phyloP scores from a whole-genome alignment of 1,140 invertebrate genomes.

The Fopius arisanus region DNA sequence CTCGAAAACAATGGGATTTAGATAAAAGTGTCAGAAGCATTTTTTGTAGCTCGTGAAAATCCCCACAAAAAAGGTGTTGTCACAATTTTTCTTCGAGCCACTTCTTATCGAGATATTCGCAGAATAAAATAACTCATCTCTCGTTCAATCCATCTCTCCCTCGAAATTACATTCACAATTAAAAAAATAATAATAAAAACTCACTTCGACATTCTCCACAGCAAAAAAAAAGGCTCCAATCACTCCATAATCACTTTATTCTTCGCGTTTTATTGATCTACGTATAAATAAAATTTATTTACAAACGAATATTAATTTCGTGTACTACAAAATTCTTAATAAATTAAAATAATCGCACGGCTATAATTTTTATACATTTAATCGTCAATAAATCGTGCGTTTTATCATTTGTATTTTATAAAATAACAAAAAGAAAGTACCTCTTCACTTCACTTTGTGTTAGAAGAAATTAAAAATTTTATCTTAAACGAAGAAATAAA shows the following conservation, averaged over 20 bases:
- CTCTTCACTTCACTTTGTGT: neutral
- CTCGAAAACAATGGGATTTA: neutral
- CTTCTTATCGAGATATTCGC: no score
- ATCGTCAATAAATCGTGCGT: slow-evolving; percentile 4
- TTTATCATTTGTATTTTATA: slow-evolving; percentile 1
- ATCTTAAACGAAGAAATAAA: neutral
- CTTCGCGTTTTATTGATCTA: neutral
- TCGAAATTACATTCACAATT: neutral
- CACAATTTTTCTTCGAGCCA: neutral
- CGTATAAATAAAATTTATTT: slow-evolving; percentile 13
- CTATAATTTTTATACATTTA: neutral
- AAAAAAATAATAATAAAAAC: neutral
- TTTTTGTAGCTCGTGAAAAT: slow-evolving; percentile 13
- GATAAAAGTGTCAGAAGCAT: slow-evolving; percentile 28
- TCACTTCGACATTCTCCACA: slow-evolving; percentile 21
- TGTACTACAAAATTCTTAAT: slow-evolving; percentile 5
- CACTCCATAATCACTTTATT: neutral
- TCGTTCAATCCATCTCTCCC: no score
- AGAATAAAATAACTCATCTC: no score
- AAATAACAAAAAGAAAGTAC: neutral
- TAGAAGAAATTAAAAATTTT: neutral
- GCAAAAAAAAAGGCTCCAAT: neutral
- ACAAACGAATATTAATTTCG: slow-evolving; percentile 7
- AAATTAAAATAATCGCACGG: neutral
- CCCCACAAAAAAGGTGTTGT: neutral